These are phyloP conservation scores for Xestia rhomboidea DNA, from an alignment of 2,888 invertebrate species.

Conservation along the genomic window DNA sequence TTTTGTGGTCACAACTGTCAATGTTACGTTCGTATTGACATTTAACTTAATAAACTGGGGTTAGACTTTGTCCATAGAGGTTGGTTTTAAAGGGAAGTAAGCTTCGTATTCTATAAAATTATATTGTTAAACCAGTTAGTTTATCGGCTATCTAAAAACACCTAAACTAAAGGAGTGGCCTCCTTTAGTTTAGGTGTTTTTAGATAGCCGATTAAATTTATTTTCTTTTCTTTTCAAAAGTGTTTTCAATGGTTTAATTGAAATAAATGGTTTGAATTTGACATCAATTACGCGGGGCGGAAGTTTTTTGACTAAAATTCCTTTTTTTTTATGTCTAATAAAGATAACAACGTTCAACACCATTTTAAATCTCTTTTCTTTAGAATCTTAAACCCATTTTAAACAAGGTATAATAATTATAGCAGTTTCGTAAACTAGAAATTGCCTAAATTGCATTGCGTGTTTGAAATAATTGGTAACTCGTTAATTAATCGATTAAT, in stretches of 20 bases:
- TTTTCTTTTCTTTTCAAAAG: background rate
- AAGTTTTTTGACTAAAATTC: background rate
- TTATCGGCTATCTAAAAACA: background rate
- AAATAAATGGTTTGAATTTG: background rate
- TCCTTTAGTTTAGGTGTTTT: no score
- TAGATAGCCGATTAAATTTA: background rate
- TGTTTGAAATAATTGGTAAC: background rate
- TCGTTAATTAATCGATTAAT: slow-evolving; percentile 3
- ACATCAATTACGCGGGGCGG: background rate
- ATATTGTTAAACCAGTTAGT: background rate
- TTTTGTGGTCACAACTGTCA: slow-evolving; percentile 67
- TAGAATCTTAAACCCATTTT: background rate
- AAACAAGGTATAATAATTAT: background rate
- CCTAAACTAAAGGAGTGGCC: background rate
- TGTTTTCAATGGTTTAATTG: background rate
- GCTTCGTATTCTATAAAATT: background rate
- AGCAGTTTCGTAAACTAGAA: background rate
- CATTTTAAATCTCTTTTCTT: background rate
- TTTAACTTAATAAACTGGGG: slow-evolving; percentile 52
- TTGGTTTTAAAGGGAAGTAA: background rate
- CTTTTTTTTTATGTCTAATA: background rate
- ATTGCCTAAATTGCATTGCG: background rate
- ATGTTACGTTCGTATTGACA: slow-evolving; percentile 49
- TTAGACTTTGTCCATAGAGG: slow-evolving; percentile 13
- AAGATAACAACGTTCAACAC: background rate